Evolutionary conservation across 2,113 vertebrate species (phyloP).

Genomic region (Sylvietta virens): DNA sequence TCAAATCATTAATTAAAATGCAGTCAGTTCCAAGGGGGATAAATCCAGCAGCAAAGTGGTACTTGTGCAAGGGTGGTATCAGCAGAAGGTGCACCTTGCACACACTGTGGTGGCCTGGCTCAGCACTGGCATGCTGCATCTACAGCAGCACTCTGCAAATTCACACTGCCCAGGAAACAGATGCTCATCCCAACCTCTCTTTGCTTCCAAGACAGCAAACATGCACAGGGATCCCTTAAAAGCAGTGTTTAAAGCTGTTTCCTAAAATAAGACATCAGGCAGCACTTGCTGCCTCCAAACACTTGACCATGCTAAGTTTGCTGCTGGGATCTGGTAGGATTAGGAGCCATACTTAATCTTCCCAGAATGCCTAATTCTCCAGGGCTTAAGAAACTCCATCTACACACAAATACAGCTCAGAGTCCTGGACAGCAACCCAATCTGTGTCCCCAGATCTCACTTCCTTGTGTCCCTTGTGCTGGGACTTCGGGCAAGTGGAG

Average conservation of each 20-base stretch:
- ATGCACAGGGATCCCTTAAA: background rate
- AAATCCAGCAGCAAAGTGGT: background rate
- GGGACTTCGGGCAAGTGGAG: background rate
- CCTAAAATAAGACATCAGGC: background rate
- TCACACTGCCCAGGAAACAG: background rate
- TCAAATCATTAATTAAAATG: background rate
- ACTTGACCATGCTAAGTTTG: background rate
- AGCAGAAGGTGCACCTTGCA: background rate
- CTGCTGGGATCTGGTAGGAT: background rate
- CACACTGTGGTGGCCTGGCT: rapidly evolving
- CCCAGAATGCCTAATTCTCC: background rate
- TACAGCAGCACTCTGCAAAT: background rate
- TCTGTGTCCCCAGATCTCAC: background rate
- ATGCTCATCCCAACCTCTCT: background rate
- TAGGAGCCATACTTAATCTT: background rate
- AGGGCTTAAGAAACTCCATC: background rate
- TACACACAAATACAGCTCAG: background rate
- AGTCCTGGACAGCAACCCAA: background rate
- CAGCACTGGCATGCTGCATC: rapidly evolving
- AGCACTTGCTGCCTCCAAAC: background rate
- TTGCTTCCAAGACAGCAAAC: background rate
- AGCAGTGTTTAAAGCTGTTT: background rate
- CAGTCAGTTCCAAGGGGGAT: background rate
- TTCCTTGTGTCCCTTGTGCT: background rate
- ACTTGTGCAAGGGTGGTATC: background rate